Evolutionary conservation across 1,140 invertebrate genomes (phyloP).

Genomic region (Calephelis virginiensis): DNA sequence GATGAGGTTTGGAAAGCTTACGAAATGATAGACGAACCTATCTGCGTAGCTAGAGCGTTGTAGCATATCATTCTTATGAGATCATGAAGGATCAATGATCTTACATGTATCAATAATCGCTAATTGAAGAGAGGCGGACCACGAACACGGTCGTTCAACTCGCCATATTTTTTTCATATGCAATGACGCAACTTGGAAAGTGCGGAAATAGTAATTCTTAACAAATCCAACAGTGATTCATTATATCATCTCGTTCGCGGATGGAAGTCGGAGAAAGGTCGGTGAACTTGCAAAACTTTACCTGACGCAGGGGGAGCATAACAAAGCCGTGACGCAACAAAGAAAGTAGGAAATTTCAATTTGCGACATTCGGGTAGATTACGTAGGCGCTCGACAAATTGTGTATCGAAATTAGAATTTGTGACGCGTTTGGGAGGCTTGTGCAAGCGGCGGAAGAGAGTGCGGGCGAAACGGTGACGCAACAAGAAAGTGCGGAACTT

Average conservation of each 20-base stretch:
- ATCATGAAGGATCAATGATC: constrained; percentile 74
- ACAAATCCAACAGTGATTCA: constrained; percentile 47
- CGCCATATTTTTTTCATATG: constrained; percentile 52
- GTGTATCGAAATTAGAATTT: constrained; percentile 49
- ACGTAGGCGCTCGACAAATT: constrained; percentile 34
- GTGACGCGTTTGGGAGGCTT: constrained; percentile 45
- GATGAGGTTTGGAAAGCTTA: constrained; percentile 40
- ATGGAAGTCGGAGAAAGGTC: constrained; percentile 57
- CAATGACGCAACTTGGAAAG: constrained; percentile 73
- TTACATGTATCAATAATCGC: constrained; percentile 52
- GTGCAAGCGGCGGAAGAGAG: constrained; percentile 72
- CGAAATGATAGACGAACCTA: constrained; percentile 16
- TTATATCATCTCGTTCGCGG: constrained; percentile 62
- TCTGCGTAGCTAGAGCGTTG: constrained; percentile 33
- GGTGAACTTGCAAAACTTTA: constrained; percentile 74
- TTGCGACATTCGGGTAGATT: constrained; percentile 29
- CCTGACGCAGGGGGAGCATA: constrained; percentile 59
- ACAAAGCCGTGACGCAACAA: constrained; percentile 54
- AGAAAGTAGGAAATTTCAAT: constrained; percentile 58
- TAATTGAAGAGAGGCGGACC: constrained; percentile 48
- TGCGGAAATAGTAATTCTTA: constrained; percentile 70
- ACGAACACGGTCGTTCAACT: constrained; percentile 60
- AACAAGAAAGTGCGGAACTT: constrained; percentile 76
- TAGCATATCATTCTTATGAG: constrained; percentile 51
- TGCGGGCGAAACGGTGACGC: constrained; percentile 71